phyloP scores from a whole-genome alignment of 2,113 vertebrate genomes.

The Gobiocypris rarus region DNA sequence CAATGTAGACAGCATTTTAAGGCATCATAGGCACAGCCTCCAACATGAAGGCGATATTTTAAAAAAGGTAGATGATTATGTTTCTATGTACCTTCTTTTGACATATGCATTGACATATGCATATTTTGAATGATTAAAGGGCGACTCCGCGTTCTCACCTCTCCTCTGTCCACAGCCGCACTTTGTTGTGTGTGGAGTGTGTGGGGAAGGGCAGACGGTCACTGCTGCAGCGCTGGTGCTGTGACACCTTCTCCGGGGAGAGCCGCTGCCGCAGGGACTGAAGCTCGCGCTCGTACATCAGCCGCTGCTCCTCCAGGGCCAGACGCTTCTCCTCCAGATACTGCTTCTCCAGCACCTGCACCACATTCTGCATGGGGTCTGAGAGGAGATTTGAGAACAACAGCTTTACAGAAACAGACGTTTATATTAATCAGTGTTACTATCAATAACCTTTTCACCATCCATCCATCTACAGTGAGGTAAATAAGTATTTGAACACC shows the following conservation, averaged over 20 bases:
- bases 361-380: conserved; percentile 96
- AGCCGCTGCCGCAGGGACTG: conserved; percentile 93
- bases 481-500: too few species aligned
- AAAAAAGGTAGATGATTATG: neutral
- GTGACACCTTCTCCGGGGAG: conserved; percentile 84
- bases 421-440: neutral
- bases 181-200: conserved; percentile 83
- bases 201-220: conserved; percentile 68
- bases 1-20: neutral
- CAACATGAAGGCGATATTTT: neutral
- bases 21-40: neutral
- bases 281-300: conserved; percentile 94
- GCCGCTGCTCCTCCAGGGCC: conserved; percentile 93
- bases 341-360: conserved; percentile 94
- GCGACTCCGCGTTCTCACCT: conserved; percentile 71
- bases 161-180: conserved; percentile 93
- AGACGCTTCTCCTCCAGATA: conserved; percentile 94
- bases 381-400: neutral
- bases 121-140: too few species aligned
- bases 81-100: neutral
- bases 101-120: neutral
- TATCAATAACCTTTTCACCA: too few species aligned
- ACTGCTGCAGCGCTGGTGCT: conserved; percentile 78
- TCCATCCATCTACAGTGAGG: too few species aligned
- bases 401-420: neutral